A percentile compares a stretch with the other conserved stretches of the same genome.
Evolutionary conservation across 2,113 vertebrate species (phyloP).

Genomic region (Corythaixoides concolor): DNA sequence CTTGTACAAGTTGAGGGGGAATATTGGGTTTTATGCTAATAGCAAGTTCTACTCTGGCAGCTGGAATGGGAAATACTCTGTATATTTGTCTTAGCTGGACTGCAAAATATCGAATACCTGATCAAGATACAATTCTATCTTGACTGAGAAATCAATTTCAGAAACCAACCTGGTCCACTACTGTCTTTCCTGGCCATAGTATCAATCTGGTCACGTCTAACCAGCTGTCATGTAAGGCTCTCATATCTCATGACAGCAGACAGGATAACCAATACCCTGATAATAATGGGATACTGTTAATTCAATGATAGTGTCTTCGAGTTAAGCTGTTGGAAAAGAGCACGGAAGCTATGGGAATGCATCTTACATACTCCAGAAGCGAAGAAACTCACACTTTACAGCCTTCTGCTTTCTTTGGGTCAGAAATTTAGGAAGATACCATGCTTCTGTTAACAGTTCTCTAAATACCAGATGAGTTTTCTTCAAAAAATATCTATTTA

Average conservation of each 20-base stretch:
- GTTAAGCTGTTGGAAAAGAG: background rate
- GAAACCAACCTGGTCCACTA: background rate
- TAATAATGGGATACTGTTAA: constrained; percentile 21
- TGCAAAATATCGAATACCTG: constrained; percentile 40
- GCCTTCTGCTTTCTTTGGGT: background rate
- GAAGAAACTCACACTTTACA: background rate
- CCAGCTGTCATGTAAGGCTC: constrained; percentile 33
- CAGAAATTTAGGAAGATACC: background rate
- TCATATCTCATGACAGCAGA: constrained; percentile 33
- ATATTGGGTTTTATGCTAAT: background rate
- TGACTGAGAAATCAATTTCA: constrained; percentile 46
- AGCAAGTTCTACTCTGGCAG: background rate
- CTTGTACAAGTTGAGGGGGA: accelerated
- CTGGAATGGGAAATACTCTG: background rate
- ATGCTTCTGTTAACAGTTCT: background rate
- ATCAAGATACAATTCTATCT: constrained; percentile 37
- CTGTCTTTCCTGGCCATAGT: background rate
- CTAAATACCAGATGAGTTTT: background rate
- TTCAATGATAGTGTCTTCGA: constrained; percentile 5
- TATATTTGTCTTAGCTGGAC: constrained; percentile 1
- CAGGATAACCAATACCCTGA: constrained; percentile 26
- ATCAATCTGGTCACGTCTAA: constrained; percentile 14
- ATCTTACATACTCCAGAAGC: background rate
- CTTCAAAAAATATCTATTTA: background rate
- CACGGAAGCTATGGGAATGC: background rate